phyloP scores from a whole-genome alignment of 2,888 invertebrate species.

The Platycnemis pennipes region DNA sequence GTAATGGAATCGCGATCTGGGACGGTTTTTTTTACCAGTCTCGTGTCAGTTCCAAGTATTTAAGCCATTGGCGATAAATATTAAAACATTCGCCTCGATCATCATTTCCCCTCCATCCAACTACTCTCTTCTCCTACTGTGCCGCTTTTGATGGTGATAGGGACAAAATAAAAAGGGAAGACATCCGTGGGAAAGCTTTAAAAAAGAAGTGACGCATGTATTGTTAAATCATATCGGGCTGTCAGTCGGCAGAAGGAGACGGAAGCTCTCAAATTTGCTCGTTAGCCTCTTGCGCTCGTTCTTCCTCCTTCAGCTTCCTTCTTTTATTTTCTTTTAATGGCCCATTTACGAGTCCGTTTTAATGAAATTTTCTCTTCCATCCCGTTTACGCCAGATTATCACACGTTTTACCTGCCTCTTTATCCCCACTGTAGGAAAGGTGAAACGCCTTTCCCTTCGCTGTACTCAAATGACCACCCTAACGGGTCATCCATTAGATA shows the following conservation, averaged over 20 bases:
- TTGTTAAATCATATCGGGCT: too few species aligned
- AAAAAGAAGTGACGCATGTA: too few species aligned
- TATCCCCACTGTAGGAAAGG: not conserved
- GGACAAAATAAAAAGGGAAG: too few species aligned
- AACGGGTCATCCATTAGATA: not conserved
- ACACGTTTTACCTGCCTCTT: conserved; percentile 15
- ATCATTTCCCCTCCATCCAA: too few species aligned
- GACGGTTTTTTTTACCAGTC: too few species aligned
- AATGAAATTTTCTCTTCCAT: not conserved
- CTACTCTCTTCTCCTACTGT: too few species aligned
- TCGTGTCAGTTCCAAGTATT: too few species aligned
- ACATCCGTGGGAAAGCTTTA: too few species aligned
- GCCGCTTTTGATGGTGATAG: too few species aligned
- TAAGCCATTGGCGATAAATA: too few species aligned
- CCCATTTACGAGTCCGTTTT: not conserved
- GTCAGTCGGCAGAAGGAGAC: not conserved
- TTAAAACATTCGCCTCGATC: too few species aligned
- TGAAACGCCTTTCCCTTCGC: not conserved
- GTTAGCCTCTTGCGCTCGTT: not conserved
- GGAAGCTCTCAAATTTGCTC: not conserved
- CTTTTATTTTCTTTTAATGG: not conserved
- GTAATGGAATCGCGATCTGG: too few species aligned
- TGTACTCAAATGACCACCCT: not conserved
- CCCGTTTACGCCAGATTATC: not conserved
- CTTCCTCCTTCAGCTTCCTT: not conserved